These are phyloP conservation scores for Rambutsinella grinnellia DNA, from an alignment of 2,888 invertebrate species.

Conservation along the genomic window DNA sequence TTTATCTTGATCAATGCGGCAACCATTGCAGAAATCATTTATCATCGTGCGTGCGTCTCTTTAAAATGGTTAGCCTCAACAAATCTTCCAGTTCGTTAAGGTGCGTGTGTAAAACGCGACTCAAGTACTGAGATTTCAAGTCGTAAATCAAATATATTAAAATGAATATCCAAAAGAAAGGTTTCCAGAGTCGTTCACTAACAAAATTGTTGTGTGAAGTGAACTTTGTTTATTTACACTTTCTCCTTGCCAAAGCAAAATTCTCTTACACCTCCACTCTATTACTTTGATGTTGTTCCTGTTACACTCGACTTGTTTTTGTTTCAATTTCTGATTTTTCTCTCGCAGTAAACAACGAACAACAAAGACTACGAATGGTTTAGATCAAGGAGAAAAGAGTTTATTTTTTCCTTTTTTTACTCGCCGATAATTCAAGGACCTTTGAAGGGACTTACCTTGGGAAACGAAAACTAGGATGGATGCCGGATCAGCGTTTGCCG, in stretches of 20 bases:
- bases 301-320: slow-evolving; percentile 13
- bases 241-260: neutral
- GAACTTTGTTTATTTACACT: slow-evolving; percentile 25
- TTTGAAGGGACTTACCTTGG: slow-evolving; percentile 68
- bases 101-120: neutral
- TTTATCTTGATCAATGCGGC: slow-evolving; percentile 11
- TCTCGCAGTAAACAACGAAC: neutral
- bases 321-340: slow-evolving; percentile 25
- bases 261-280: neutral
- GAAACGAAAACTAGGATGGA: slow-evolving; percentile 69
- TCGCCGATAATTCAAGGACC: too few species aligned
- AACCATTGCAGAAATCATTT: slow-evolving; percentile 16
- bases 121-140: slow-evolving; percentile 10
- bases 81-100: neutral
- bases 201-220: neutral
- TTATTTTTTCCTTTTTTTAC: too few species aligned
- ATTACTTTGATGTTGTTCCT: slow-evolving; percentile 14
- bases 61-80: neutral
- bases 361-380: neutral
- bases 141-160: slow-evolving; percentile 41
- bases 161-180: slow-evolving; percentile 18
- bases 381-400: slow-evolving; percentile 1
- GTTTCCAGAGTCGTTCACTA: neutral
- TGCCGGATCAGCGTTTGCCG: slow-evolving; percentile 69
- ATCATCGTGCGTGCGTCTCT: slow-evolving; percentile 10